Evolutionary conservation across 1,140 invertebrate genomes (phyloP), one percentile per base, ranked within the genome.

Genomic region (Marisa cornuarietis): DNA sequence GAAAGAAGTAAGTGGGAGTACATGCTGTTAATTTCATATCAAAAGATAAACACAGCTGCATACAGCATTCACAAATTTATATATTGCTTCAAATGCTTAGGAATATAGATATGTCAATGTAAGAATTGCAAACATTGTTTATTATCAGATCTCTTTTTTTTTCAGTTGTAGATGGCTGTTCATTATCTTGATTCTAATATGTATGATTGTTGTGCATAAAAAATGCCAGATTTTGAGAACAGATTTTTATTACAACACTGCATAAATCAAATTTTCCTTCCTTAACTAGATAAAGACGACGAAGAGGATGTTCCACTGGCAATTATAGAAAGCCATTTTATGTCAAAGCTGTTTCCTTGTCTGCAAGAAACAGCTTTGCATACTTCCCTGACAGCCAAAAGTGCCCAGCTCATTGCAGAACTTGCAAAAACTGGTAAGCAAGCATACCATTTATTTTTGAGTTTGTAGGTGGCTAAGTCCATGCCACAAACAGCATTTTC

Each of bases 361-460:
- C 65, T 88, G 2, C 31, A 54, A 75, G 31, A 65, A 31, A 26
- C 81, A 65, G 63, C 74, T 62, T 42, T 79, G 24, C 24, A 79
- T 18, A 71, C 72, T 20, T 62, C 71, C 7, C 22, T 81, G 68
- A 71, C 82, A 76, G 76, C 81, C 22, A 87, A 85, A 79, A 83
- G 87, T 62, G 84, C 87, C 24, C 87, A 91, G 81, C 65, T 90
- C 14, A 75, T 90, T 51, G 90, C 90, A 69, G 90, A 91, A 83
- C 74, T 91, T 1, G 88, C 90, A 3, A 91, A 91, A 88, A 84
- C 85, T 85, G 90, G 90, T 91, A 82, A 71, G 18, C 68, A 31
- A 22, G 8, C n/a, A 24, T 2, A 24, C 4, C 18, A 54, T 63
- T 78, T 76, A 22, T 62, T 51, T 79, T 79, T 49, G 49, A 42